Percentiles rank a stretch among this genome's conserved stretches.
Conservation (phyloP, 2,888 invertebrate genomes). For the Papilio protenor region DNA sequence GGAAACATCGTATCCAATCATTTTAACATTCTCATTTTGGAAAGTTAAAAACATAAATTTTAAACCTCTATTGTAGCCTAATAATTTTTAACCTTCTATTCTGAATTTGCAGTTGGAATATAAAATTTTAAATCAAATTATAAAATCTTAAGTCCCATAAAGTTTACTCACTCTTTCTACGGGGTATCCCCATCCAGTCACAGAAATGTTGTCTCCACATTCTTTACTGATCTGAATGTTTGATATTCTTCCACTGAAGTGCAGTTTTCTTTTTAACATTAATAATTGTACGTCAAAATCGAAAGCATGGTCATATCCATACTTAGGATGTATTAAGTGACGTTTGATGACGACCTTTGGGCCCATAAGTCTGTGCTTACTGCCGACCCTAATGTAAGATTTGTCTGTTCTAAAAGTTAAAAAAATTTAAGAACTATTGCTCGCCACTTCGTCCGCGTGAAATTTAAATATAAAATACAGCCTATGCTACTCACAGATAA, state of each 20-base stretch:
- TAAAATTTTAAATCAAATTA: too few relatives aligned
- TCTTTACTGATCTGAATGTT: constrained; percentile 54
- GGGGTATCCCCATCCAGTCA: constrained; percentile 72
- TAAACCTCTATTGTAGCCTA: too few relatives aligned
- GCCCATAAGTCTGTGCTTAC: constrained; percentile 56
- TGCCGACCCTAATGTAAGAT: constrained; percentile 63
- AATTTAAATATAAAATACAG: too few relatives aligned
- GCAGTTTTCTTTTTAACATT: constrained; percentile 52
- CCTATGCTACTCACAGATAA: too few relatives aligned
- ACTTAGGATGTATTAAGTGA: constrained; percentile 65
- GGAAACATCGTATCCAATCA: too few relatives aligned
- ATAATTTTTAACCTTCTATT: too few relatives aligned
- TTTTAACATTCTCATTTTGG: too few relatives aligned
- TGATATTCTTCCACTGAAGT: constrained; percentile 52
- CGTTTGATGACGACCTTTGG: constrained; percentile 52
- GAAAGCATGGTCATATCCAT: constrained; percentile 57
- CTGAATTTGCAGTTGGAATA: too few relatives aligned
- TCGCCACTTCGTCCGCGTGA: too few relatives aligned
- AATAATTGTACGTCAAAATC: constrained; percentile 70
- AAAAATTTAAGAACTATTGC: too few relatives aligned
- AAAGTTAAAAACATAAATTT: too few relatives aligned
- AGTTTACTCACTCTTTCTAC: constrained; percentile 60
- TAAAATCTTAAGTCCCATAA: too few relatives aligned
- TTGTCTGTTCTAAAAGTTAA: constrained; percentile 51
- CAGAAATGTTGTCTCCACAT: constrained; percentile 52